These are phyloP conservation scores for Formica selysi DNA, from an alignment of 1,140 invertebrate genomes.

Conservation along the genomic window DNA sequence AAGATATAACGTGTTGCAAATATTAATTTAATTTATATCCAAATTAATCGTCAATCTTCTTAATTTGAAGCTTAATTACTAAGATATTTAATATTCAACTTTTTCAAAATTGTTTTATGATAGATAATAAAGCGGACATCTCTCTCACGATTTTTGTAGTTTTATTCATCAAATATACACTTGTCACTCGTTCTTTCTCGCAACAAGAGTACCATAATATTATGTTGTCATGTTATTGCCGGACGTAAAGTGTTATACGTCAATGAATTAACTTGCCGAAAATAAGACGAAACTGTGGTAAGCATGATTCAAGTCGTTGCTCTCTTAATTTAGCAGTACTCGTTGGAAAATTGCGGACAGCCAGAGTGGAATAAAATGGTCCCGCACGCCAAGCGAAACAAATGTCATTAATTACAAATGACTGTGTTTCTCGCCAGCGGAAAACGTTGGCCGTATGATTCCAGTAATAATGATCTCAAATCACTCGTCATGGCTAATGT, in stretches of 20 bases:
- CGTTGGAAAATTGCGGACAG: constrained; percentile 42
- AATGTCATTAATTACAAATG: constrained; percentile 57
- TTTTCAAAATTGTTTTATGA: not conserved
- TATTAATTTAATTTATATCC: not conserved
- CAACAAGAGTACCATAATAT: not conserved
- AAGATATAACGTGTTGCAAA: not conserved
- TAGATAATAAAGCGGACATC: not conserved
- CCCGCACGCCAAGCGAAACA: constrained; percentile 1
- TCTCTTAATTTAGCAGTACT: constrained; percentile 13
- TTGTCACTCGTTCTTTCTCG: not conserved
- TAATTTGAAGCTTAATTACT: not conserved
- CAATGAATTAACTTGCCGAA: constrained; percentile 34
- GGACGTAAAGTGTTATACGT: not conserved
- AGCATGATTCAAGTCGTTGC: constrained; percentile 30
- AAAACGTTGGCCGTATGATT: not conserved
- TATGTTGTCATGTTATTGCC: not conserved
- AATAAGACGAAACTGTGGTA: not conserved
- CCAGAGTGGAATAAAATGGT: constrained; percentile 39
- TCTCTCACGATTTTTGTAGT: not conserved
- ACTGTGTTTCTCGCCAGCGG: not conserved
- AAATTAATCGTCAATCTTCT: not conserved
- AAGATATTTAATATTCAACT: not conserved
- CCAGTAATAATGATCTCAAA: constrained; percentile 44
- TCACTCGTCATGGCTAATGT: constrained; percentile 39
- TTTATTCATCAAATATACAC: not conserved